phyloP scores from a whole-genome alignment of 2,888 invertebrate genomes.

The Capitulum mitella region DNA sequence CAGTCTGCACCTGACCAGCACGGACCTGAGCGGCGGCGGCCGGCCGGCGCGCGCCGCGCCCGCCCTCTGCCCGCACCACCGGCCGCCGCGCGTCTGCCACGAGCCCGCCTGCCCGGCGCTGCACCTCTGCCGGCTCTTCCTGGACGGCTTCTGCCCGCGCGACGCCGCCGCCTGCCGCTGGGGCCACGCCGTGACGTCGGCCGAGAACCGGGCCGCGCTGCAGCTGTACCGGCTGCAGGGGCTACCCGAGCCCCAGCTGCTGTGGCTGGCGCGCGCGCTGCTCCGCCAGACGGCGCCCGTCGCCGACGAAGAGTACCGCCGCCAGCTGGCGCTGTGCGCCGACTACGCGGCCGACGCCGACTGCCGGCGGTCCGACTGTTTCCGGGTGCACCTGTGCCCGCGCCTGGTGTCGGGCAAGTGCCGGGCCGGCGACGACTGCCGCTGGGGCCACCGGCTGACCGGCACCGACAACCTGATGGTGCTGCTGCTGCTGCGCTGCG shows the following conservation, averaged over 20 bases:
- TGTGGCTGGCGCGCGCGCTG: constrained; percentile 27
- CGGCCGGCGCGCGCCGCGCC: constrained; percentile 16
- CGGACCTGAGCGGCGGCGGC: constrained; percentile 15
- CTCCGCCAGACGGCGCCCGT: constrained; percentile 26
- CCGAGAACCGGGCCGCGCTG: constrained; percentile 28
- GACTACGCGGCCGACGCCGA: background rate
- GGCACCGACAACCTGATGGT: background rate
- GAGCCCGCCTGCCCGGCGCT: background rate
- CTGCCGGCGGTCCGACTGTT: background rate
- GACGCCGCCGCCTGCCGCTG: constrained; percentile 1
- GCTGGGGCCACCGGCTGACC: background rate
- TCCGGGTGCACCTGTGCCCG: constrained; percentile 12
- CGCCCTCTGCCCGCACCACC: background rate
- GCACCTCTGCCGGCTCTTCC: background rate
- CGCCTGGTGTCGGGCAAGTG: background rate
- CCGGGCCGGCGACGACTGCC: background rate
- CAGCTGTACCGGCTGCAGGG: constrained; percentile 25
- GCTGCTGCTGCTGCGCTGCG: constrained; percentile 20
- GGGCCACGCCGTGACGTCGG: background rate
- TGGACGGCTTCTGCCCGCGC: constrained; percentile 12
- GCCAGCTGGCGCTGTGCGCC: background rate
- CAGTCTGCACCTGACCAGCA: background rate
- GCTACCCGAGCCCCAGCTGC: constrained; percentile 29
- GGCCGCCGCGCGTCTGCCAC: background rate
- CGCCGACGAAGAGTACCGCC: background rate